Evolutionary conservation across 1,140 invertebrate genomes (phyloP).

Genomic region (Procambarus virginalis): DNA sequence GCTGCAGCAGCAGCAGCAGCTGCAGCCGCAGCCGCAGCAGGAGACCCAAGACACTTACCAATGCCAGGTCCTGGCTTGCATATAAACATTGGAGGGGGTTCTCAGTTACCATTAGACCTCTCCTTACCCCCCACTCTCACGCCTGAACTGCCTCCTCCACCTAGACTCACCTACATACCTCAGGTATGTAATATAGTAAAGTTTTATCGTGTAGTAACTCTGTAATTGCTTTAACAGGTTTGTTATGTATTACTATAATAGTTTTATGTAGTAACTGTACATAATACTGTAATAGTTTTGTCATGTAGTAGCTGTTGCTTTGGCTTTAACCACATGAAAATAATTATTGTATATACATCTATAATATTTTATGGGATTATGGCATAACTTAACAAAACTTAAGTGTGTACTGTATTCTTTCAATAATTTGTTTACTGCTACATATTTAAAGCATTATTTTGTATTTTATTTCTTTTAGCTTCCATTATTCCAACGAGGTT

Average conservation of each 20-base stretch:
- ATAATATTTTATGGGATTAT: too few relatives aligned
- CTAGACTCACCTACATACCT: constrained; percentile 65
- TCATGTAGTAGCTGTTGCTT: not conserved
- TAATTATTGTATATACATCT: too few relatives aligned
- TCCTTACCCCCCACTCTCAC: constrained; percentile 60
- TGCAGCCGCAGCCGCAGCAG: constrained; percentile 60
- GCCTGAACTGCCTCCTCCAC: constrained; percentile 67
- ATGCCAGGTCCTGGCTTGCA: constrained; percentile 37
- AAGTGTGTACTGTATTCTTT: too few relatives aligned
- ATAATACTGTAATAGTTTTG: not conserved
- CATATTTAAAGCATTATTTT: too few relatives aligned
- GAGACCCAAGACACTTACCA: constrained; percentile 45
- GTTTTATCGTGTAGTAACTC: too few relatives aligned
- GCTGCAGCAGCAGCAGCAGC: constrained; percentile 52
- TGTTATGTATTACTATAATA: too few relatives aligned
- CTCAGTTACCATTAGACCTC: constrained; percentile 60
- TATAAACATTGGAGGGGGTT: constrained; percentile 51
- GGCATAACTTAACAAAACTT: too few relatives aligned
- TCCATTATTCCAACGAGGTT: constrained; percentile 54
- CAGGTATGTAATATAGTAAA: constrained; percentile 14
- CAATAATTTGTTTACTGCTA: not conserved
- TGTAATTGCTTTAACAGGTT: too few relatives aligned
- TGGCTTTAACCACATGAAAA: too few relatives aligned
- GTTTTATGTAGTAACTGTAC: not conserved
- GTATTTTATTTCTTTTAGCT: constrained; percentile 15